Evolutionary conservation across 1,140 invertebrate genomes (phyloP).

Genomic region (Chrysopa pallens): DNA sequence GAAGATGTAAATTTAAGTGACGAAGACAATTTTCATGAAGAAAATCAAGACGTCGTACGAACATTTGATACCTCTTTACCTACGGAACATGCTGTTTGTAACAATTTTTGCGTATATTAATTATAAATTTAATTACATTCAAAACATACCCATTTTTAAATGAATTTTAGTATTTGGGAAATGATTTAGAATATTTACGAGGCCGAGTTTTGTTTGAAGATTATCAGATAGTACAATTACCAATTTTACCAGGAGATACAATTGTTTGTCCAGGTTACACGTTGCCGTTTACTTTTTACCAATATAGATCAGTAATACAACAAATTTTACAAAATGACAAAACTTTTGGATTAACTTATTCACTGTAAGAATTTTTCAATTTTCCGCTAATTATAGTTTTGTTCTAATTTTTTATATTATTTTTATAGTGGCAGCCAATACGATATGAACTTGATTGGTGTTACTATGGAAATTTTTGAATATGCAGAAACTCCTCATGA

Average conservation of each 20-base stretch:
- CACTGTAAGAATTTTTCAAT: constrained; percentile 13
- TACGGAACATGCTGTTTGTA: neutral
- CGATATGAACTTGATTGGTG: constrained; percentile 11
- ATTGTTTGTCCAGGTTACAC: constrained; percentile 22
- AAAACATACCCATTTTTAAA: neutral
- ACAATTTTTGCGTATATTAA: neutral
- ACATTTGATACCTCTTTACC: neutral
- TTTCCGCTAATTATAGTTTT: constrained; percentile 1
- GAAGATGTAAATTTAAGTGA: too few relatives aligned
- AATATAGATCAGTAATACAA: constrained; percentile 7
- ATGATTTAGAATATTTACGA: constrained; percentile 15
- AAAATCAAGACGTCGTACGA: too few relatives aligned
- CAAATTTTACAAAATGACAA: constrained; percentile 12
- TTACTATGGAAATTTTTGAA: constrained; percentile 21
- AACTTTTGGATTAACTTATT: constrained; percentile 16
- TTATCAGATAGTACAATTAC: constrained; percentile 14
- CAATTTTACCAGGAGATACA: constrained; percentile 18
- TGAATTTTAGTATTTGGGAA: constrained; percentile 18
- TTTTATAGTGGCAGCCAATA: neutral
- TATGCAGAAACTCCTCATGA: constrained; percentile 7
- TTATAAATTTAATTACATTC: neutral
- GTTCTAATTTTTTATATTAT: constrained; percentile 3
- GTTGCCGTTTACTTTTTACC: constrained; percentile 15
- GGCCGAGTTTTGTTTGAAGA: constrained; percentile 20
- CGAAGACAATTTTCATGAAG: too few relatives aligned